Percentiles rank a stretch among this genome's conserved stretches.
phyloP scores from a whole-genome alignment of 2,888 invertebrate species.

The Ectemnius cavifrons region DNA sequence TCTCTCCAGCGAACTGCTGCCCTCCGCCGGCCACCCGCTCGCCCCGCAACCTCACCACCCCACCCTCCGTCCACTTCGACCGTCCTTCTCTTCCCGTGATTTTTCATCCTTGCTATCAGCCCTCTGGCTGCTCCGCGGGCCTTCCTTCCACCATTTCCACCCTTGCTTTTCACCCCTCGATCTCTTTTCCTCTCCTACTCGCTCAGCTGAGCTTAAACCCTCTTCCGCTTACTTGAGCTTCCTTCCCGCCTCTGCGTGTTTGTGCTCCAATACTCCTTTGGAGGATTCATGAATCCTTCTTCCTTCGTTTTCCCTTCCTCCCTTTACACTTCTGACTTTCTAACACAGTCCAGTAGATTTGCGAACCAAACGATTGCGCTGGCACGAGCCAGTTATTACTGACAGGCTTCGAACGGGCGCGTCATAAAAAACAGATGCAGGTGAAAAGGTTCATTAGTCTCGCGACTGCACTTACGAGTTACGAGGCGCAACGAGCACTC shows the following conservation, averaged over 20 bases:
- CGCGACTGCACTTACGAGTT: constrained; percentile 3
- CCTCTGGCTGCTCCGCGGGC: neutral
- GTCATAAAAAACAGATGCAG: neutral
- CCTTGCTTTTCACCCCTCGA: neutral
- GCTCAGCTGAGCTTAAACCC: neutral
- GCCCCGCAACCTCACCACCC: no score
- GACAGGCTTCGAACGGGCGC: no score
- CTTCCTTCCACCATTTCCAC: neutral
- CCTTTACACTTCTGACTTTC: no score
- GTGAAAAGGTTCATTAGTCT: constrained; percentile 14
- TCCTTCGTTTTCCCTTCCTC: no score
- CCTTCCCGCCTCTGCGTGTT: no score
- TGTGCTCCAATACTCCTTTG: no score
- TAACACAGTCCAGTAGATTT: no score
- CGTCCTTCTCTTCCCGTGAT: neutral
- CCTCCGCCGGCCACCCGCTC: neutral
- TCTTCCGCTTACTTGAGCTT: neutral
- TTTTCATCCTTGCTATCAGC: neutral
- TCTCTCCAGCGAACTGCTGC: constrained; percentile 41
- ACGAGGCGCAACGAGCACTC: neutral
- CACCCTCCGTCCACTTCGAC: no score
- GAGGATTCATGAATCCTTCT: no score
- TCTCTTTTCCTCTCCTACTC: neutral
- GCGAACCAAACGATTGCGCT: no score
- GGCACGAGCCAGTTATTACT: no score